These are phyloP conservation scores for Frankliniella intonsa DNA, from an alignment of 2,888 invertebrate species.

Conservation along the genomic window DNA sequence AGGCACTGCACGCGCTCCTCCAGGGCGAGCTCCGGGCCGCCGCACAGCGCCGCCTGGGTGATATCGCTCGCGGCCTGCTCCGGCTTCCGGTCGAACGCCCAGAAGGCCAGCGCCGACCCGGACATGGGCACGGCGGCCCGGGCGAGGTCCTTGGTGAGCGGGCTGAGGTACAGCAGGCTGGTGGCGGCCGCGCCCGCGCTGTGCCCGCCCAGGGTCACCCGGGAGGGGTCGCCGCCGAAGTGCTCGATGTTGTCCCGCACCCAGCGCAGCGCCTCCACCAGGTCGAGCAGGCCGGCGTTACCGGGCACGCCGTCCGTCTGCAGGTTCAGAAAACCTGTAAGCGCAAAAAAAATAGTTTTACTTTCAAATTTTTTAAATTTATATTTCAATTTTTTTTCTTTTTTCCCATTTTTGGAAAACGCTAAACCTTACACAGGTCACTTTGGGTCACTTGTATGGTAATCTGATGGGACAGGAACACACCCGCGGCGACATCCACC, in stretches of 20 bases:
- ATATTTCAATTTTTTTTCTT: no score
- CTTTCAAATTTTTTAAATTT: no score
- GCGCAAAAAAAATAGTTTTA: no score
- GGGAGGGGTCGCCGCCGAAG: conserved; percentile 8
- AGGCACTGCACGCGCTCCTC: neutral
- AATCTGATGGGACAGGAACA: no score
- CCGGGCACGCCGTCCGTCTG: conserved; percentile 4
- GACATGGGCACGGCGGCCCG: neutral
- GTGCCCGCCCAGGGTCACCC: conserved; percentile 4
- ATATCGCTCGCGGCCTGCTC: neutral
- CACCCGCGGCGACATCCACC: no score
- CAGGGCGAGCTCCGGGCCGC: neutral
- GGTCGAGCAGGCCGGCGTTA: neutral
- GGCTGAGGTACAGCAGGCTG: conserved; percentile 8
- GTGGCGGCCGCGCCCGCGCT: neutral
- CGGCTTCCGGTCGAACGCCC: neutral
- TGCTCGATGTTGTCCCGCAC: neutral
- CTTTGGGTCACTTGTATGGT: no score
- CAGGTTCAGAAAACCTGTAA: neutral
- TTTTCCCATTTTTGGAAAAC: no score
- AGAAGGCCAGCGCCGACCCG: conserved; percentile 11
- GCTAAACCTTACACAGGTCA: no score
- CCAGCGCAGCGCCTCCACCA: conserved; percentile 2
- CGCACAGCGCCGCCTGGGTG: neutral
- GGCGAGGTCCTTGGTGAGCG: neutral